Conservation (phyloP, 2,113 vertebrate genomes). For the Pyrgilauda ruficollis region DNA sequence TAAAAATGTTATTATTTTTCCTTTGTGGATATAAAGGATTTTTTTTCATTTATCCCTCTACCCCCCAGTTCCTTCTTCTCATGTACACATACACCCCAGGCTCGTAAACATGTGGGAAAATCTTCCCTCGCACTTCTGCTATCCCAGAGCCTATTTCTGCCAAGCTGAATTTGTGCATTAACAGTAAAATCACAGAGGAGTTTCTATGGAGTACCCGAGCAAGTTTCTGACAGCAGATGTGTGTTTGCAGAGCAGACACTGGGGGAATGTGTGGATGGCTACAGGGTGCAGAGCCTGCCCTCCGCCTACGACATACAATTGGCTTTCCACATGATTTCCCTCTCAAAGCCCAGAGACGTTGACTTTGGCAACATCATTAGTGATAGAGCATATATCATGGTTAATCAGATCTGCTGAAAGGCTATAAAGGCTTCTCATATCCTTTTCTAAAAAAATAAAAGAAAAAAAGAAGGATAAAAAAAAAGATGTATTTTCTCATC, state of each 20-base stretch:
- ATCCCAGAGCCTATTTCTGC: not conserved
- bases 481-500: not conserved
- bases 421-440: slow-evolving; percentile 44
- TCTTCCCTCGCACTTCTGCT: not conserved
- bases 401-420: slow-evolving; percentile 55
- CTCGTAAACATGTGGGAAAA: not conserved
- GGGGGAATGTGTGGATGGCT: slow-evolving; percentile 4
- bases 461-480: not conserved
- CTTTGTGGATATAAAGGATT: not conserved
- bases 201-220: not conserved
- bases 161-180: not conserved
- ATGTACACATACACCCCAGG: not conserved
- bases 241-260: slow-evolving; percentile 34
- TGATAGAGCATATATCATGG: slow-evolving; percentile 46
- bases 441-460: not conserved
- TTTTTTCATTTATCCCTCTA: not conserved
- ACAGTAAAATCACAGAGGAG: not conserved
- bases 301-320: slow-evolving; percentile 47
- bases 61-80: not conserved
- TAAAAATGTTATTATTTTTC: not conserved
- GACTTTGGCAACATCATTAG: slow-evolving; percentile 61
- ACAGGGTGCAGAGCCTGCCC: slow-evolving; percentile 22
- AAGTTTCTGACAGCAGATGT: slow-evolving; percentile 29
- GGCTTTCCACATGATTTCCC: slow-evolving; percentile 62
- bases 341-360: slow-evolving; percentile 41